Conservation (phyloP, 2,113 vertebrate species). For the Crotalus helleri region DNA sequence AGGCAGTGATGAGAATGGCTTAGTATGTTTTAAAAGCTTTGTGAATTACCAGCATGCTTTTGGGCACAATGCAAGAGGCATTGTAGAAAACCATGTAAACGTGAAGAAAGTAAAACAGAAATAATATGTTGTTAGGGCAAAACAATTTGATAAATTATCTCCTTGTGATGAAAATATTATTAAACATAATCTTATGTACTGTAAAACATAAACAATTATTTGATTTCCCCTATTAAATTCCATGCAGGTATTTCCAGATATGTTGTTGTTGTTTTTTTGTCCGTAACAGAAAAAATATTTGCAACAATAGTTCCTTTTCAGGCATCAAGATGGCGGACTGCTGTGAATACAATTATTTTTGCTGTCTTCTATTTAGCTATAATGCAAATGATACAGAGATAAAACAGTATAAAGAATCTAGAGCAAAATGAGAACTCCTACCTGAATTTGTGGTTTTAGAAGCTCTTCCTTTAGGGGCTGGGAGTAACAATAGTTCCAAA, state of each 20-base stretch:
- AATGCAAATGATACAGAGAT: conserved; percentile 18
- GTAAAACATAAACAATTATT: conserved; percentile 48
- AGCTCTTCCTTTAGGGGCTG: conserved; percentile 86
- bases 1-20: neutral
- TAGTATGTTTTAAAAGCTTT: neutral
- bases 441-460: conserved; percentile 87
- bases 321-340: conserved; percentile 42
- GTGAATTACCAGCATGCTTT: neutral
- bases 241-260: conserved; percentile 53
- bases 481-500: conserved; percentile 87
- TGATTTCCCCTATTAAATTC: conserved; percentile 63
- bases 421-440: conserved; percentile 48
- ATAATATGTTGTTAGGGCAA: conserved; percentile 62
- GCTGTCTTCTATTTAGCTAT: conserved; percentile 36
- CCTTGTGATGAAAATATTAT: conserved; percentile 52
- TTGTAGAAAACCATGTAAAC: neutral
- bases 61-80: neutral
- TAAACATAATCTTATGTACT: conserved; percentile 54
- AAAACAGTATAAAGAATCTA: neutral
- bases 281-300: conserved; percentile 27
- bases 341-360: conserved; percentile 25
- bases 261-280: conserved; percentile 33
- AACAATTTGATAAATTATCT: conserved; percentile 59
- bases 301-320: conserved; percentile 47
- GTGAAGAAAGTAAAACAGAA: neutral